A percentile compares a stretch with the other conserved stretches of the same genome.
Evolutionary conservation across 2,797 vertebrate genomes (phyloP).

Genomic region (Halcyon smyrnensis): DNA sequence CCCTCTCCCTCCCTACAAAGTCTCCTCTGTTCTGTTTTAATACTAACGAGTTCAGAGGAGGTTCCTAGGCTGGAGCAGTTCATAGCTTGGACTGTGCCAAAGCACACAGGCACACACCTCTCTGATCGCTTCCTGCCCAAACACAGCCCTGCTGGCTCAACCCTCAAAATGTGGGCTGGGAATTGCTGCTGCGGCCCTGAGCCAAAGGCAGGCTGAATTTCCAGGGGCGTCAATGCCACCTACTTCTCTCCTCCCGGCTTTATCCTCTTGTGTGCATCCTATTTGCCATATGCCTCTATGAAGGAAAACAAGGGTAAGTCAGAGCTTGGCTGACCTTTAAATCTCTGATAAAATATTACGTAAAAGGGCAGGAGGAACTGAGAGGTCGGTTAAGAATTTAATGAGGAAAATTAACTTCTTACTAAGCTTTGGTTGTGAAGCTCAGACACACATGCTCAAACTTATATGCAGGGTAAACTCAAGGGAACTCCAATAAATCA

Average conservation of each 20-base stretch:
- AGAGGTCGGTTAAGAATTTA: constrained; percentile 3
- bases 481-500: neutral
- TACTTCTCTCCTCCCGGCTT: constrained; percentile 22
- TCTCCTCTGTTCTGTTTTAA: constrained; percentile 57
- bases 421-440: neutral
- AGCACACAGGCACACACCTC: constrained; percentile 75
- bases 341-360: constrained; percentile 47
- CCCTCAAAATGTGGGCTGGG: constrained; percentile 1
- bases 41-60: constrained; percentile 51
- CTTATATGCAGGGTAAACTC: neutral
- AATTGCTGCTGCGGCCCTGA: neutral
- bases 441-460: neutral
- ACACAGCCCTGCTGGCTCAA: constrained; percentile 54
- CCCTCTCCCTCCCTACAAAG: constrained; percentile 51
- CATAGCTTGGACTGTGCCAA: constrained; percentile 61
- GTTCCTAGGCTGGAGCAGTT: constrained; percentile 60
- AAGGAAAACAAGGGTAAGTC: constrained; percentile 42
- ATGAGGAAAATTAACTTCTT: constrained; percentile 34
- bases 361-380: constrained; percentile 44
- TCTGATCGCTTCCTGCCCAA: constrained; percentile 72
- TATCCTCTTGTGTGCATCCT: neutral
- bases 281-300: constrained; percentile 1
- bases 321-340: constrained; percentile 68
- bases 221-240: neutral
- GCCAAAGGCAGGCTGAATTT: constrained; percentile 50